phyloP scores from a whole-genome alignment of 1,140 invertebrate genomes.

The Danaus melanippus region DNA sequence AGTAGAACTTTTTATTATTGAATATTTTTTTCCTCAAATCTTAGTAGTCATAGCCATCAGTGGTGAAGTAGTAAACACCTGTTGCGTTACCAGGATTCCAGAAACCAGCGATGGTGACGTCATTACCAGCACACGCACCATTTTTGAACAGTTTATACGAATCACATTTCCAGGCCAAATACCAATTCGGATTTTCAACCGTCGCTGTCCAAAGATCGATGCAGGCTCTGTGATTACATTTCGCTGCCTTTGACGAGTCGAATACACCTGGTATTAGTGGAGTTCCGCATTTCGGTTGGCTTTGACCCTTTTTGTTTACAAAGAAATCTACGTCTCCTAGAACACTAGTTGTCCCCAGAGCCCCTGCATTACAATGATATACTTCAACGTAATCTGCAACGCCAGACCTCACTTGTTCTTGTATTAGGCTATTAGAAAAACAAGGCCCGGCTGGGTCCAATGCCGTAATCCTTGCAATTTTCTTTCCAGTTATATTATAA shows the following conservation, averaged over 20 bases:
- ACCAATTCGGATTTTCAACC: slow-evolving; percentile 61
- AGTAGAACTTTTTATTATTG: too few relatives aligned
- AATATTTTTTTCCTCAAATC: too few relatives aligned
- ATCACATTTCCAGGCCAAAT: slow-evolving; percentile 50
- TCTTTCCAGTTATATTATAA: slow-evolving; percentile 42
- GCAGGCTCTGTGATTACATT: slow-evolving; percentile 77
- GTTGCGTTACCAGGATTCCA: slow-evolving; percentile 61
- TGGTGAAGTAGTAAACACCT: slow-evolving; percentile 55
- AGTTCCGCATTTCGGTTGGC: slow-evolving; percentile 68
- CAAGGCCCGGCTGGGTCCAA: slow-evolving; percentile 82
- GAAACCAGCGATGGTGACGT: slow-evolving; percentile 52
- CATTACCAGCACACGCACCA: slow-evolving; percentile 41
- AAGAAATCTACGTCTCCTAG: slow-evolving; percentile 85
- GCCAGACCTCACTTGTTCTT: slow-evolving; percentile 72
- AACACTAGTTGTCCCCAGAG: slow-evolving; percentile 76
- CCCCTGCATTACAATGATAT: slow-evolving; percentile 83
- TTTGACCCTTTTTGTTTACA: slow-evolving; percentile 80
- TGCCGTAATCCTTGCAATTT: slow-evolving; percentile 74
- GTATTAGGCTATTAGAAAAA: slow-evolving; percentile 72
- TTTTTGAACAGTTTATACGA: slow-evolving; percentile 48
- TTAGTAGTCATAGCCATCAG: slow-evolving; percentile 37
- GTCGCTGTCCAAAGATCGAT: slow-evolving; percentile 77
- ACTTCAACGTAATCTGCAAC: slow-evolving; percentile 80
- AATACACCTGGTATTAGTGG: slow-evolving; percentile 64
- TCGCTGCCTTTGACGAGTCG: slow-evolving; percentile 55